Percentiles rank a stretch among this genome's conserved stretches.
These are phyloP conservation scores for Myiotriccus ornatus DNA, from an alignment of 2,797 vertebrate genomes.

Conservation along the genomic window DNA sequence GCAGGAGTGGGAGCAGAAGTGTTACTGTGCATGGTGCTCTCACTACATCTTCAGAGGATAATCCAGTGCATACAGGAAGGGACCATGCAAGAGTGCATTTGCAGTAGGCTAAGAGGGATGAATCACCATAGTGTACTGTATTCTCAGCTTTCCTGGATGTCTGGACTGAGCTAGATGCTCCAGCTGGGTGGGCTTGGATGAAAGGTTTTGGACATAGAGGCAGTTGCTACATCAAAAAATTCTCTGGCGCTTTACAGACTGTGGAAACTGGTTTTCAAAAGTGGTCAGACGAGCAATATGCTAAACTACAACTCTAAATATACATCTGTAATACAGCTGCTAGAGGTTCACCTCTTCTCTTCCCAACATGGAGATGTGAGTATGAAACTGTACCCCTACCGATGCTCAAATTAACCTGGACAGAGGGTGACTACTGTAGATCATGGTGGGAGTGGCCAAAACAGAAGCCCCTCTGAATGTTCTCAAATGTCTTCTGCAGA, in stretches of 20 bases:
- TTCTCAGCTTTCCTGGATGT: neutral
- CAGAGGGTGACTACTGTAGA: neutral
- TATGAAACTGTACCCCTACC: neutral
- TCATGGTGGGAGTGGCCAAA: neutral
- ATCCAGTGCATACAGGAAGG: neutral
- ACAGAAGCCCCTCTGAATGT: neutral
- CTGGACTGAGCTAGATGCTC: neutral
- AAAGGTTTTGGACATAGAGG: neutral
- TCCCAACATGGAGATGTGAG: neutral
- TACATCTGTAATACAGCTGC: neutral
- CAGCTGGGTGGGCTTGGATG: neutral
- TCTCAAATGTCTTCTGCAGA: neutral
- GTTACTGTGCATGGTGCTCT: neutral
- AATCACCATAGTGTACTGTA: neutral
- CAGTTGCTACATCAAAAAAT: neutral
- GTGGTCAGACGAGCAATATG: neutral
- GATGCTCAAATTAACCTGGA: neutral
- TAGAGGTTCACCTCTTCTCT: neutral
- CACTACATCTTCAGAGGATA: neutral
- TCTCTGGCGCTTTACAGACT: neutral
- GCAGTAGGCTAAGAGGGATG: neutral
- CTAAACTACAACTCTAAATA: neutral
- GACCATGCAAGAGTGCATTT: neutral
- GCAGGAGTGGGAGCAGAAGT: neutral
- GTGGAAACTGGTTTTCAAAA: neutral